Base-by-base conservation (phyloP, 2,888 invertebrate genomes). In the Rotaria macrura region DNA sequence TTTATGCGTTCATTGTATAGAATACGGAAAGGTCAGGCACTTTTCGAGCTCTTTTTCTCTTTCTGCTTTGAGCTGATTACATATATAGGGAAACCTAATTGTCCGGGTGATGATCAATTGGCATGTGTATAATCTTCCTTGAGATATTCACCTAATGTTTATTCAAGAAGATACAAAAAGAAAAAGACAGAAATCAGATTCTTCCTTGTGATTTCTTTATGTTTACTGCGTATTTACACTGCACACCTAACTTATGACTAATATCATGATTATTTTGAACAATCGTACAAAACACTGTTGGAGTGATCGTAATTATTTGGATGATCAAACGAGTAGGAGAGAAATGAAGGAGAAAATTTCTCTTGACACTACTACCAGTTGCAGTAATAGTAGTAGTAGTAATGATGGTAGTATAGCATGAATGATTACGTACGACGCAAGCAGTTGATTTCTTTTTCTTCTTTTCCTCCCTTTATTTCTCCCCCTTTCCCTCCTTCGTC, bases 241-340 rank as follows among this genome's bases (percentile, higher is more conserved):
- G 20, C 34, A 65, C 65, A 65, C 29, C 65, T 65, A 14, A 65
- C 34, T 65, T 65, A 65, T 65, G 29, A 34, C n/a, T 65, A 34
- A 12, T 65, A 65, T 65, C 34, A n/a, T 6, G 29, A n/a, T 29
- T 47, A 47, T 47, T 49, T 2, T 49, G 34, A 34, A 34, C 34
- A 12, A 34, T 10, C 34, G 34, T 65, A 9, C 65, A 65, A 65
- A 4, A 65, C 17, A 65, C 65, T 65, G 20, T 65, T 65, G 34
- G 34, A 6, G 65, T 65, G 34, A 65, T 65, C 65, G 65, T 34
- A 34, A 65, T 65, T 65, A 65, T 65, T 34, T 65, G 65, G 65
- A 65, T 65, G 65, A 65, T 65, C 65, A 65, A 65, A 34, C 65
- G 65, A 65, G 65, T 34, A 65, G 65, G 65, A 65, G 65, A 65